Percentiles rank a stretch among this genome's conserved stretches.
phyloP scores from a whole-genome alignment of 2,113 vertebrate species.

The Cephalopholis sonnerati region DNA sequence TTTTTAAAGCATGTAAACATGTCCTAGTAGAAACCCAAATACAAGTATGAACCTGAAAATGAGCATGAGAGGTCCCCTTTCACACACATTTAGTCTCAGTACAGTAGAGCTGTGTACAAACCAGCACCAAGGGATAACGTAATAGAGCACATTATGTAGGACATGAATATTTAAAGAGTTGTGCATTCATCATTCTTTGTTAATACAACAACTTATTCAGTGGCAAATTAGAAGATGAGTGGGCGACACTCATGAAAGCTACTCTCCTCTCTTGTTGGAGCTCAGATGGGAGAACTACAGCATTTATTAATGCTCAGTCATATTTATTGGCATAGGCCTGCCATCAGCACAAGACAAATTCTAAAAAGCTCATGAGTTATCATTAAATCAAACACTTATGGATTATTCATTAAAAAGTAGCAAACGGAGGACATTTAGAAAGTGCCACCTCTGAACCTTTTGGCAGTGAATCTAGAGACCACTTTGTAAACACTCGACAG shows the following conservation, averaged over 20 bases:
- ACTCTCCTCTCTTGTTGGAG: slow-evolving; percentile 33
- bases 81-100: neutral
- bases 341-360: slow-evolving; percentile 42
- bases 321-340: slow-evolving; percentile 52
- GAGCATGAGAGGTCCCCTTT: neutral
- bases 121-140: slow-evolving; percentile 2
- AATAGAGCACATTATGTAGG: slow-evolving; percentile 21
- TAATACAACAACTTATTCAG: slow-evolving; percentile 52
- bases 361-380: slow-evolving; percentile 57
- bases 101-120: neutral
- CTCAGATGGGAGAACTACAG: slow-evolving; percentile 22
- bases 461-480: slow-evolving; percentile 17
- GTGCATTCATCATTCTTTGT: slow-evolving; percentile 58
- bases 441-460: slow-evolving; percentile 38
- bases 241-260: slow-evolving; percentile 45
- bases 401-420: slow-evolving; percentile 67
- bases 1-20: no score
- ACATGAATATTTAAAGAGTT: slow-evolving; percentile 54
- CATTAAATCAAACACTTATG: slow-evolving; percentile 65
- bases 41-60: no score
- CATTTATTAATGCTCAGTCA: slow-evolving; percentile 55
- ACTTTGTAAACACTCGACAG: slow-evolving; percentile 31
- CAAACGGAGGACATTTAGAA: slow-evolving; percentile 44
- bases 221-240: slow-evolving; percentile 52
- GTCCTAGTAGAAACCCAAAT: no score